A percentile compares a stretch with the other conserved stretches of the same genome.
Conservation (phyloP, 2,113 vertebrate species). For the Gymnobelideus leadbeateri region DNA sequence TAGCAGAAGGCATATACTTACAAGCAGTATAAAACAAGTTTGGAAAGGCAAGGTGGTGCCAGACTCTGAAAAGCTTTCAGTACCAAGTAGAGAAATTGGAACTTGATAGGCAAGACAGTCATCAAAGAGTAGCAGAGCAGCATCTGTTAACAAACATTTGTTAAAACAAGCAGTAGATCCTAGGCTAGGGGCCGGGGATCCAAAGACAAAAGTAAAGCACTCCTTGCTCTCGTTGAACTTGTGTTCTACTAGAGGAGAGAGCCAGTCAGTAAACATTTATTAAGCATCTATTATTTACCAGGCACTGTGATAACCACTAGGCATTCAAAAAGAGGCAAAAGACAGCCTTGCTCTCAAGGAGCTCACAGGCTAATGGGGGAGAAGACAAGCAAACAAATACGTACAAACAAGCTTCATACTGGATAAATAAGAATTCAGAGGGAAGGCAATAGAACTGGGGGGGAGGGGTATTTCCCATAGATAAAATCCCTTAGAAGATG, state of each 20-base stretch:
- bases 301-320: not conserved
- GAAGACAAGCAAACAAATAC: not conserved
- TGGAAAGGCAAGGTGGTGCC: not conserved
- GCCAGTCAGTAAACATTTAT: not conserved
- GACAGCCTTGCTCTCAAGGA: not conserved
- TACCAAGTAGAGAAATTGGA: not conserved
- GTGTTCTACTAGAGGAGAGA: not conserved
- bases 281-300: not conserved
- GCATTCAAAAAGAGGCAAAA: not conserved
- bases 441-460: not conserved
- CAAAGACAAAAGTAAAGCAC: not conserved
- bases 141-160: not conserved
- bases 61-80: not conserved
- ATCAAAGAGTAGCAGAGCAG: not conserved
- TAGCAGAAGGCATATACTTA: too few relatives aligned
- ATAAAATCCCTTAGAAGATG: not conserved
- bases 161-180: not conserved
- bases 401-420: not conserved
- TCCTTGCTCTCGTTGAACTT: not conserved
- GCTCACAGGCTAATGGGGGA: not conserved
- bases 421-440: not conserved
- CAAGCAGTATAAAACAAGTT: not conserved
- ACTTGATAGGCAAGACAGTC: not conserved
- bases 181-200: not conserved
- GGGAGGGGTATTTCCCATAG: not conserved